Percentiles rank a stretch among this genome's conserved stretches.
These are phyloP conservation scores for Hyposmocoma kahamanoa DNA, from an alignment of 1,140 invertebrate species.

Conservation along the genomic window DNA sequence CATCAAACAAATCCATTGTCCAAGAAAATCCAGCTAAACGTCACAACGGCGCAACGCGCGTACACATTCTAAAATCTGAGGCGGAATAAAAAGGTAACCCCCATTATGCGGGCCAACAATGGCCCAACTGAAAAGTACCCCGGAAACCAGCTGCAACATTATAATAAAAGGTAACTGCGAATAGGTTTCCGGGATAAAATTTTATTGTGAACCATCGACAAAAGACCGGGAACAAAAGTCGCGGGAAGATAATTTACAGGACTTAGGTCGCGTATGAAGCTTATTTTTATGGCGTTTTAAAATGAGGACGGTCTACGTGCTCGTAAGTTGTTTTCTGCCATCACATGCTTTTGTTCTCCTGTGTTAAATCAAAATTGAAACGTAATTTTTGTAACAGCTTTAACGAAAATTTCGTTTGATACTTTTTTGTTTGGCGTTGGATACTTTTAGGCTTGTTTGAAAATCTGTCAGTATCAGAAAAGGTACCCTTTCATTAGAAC, in stretches of 20 bases:
- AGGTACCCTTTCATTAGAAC: too few species aligned
- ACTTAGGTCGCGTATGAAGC: not conserved
- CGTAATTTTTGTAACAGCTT: too few species aligned
- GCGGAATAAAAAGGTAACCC: constrained; percentile 60
- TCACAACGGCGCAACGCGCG: constrained; percentile 2
- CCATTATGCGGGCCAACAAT: constrained; percentile 60
- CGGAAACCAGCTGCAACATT: constrained; percentile 63
- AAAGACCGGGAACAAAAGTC: constrained; percentile 40
- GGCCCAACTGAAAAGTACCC: constrained; percentile 50
- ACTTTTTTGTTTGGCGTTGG: not conserved
- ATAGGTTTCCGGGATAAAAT: constrained; percentile 65
- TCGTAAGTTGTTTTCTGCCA: too few species aligned
- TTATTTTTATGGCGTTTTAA: constrained; percentile 1
- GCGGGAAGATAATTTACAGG: constrained; percentile 1
- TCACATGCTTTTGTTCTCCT: too few species aligned
- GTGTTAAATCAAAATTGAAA: too few species aligned
- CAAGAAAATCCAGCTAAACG: not conserved
- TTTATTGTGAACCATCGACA: constrained; percentile 63
- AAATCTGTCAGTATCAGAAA: not conserved
- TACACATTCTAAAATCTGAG: constrained; percentile 49
- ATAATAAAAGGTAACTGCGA: constrained; percentile 70
- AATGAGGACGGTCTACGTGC: too few species aligned
- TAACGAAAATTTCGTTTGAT: too few species aligned
- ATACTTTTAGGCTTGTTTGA: not conserved
- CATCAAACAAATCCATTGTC: too few species aligned